Conservation (phyloP, 2,113 vertebrate genomes). For the Pluvianellus socialis region DNA sequence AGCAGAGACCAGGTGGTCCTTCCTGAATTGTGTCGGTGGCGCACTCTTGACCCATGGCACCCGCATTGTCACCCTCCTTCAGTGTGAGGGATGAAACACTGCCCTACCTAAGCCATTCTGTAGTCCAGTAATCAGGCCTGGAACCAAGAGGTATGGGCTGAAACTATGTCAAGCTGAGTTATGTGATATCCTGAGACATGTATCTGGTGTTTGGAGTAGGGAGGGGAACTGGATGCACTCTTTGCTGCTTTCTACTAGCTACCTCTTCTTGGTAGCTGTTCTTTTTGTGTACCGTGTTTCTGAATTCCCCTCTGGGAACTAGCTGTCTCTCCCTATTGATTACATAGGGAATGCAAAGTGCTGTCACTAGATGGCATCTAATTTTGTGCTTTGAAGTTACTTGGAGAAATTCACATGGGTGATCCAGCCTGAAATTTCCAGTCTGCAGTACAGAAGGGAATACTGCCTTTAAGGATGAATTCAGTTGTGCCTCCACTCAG, state of each 20-base stretch:
- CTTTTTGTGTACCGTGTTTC: not conserved
- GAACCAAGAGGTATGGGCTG: not conserved
- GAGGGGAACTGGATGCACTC: not conserved
- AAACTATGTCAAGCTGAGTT: not conserved
- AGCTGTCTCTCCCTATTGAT: not conserved
- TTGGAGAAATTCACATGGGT: not conserved
- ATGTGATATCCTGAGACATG: not conserved
- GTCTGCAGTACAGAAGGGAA: not conserved
- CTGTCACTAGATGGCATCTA: not conserved
- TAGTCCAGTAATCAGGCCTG: not conserved
- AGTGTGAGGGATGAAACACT: not conserved
- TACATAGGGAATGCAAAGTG: not conserved
- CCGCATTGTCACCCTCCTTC: not conserved
- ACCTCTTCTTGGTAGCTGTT: not conserved
- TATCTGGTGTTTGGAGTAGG: not conserved
- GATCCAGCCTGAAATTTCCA: not conserved
- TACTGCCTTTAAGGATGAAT: not conserved
- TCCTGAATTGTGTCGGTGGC: not conserved
- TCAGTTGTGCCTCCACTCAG: not conserved
- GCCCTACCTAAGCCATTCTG: not conserved
- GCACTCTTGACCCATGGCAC: not conserved
- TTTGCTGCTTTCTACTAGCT: not conserved
- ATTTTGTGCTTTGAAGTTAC: not conserved
- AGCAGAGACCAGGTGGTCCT: not conserved
- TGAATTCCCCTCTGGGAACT: not conserved